phyloP scores from a whole-genome alignment of 2,797 vertebrate genomes.

The Onychomys torridus region DNA sequence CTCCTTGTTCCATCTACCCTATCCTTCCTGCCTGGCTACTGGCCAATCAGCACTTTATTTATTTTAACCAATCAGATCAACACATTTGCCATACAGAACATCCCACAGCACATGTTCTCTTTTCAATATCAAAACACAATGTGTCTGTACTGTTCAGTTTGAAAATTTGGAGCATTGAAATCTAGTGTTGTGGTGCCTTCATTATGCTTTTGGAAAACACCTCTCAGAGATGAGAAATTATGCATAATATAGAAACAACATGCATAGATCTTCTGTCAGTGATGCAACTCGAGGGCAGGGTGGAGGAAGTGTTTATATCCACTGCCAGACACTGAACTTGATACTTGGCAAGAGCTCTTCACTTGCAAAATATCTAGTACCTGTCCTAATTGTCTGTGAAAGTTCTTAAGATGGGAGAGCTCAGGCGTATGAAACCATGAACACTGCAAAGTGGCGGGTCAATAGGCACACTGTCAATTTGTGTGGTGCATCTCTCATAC shows the following conservation, averaged over 20 bases:
- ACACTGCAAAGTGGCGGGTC: constrained; percentile 11
- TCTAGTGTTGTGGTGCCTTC: constrained; percentile 25
- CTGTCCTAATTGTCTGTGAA: neutral
- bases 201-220: constrained; percentile 43
- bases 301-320: neutral
- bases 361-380: neutral
- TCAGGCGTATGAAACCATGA: neutral
- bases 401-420: constrained; percentile 17
- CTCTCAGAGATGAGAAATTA: neutral
- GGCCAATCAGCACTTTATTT: too few species aligned
- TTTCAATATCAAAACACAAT: neutral
- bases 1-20: too few species aligned
- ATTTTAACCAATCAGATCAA: too few species aligned
- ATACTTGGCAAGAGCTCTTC: neutral
- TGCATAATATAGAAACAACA: neutral
- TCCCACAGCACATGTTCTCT: too few species aligned
- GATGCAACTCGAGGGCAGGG: neutral
- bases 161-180: constrained; percentile 62
- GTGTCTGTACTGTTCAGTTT: constrained; percentile 24
- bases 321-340: constrained; percentile 4
- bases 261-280: neutral
- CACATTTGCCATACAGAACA: too few species aligned
- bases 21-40: too few species aligned
- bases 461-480: neutral
- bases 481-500: constrained; percentile 77